Evolutionary conservation across 1,140 invertebrate genomes (phyloP).

Genomic region (Brachionus asplanchnoidis): DNA sequence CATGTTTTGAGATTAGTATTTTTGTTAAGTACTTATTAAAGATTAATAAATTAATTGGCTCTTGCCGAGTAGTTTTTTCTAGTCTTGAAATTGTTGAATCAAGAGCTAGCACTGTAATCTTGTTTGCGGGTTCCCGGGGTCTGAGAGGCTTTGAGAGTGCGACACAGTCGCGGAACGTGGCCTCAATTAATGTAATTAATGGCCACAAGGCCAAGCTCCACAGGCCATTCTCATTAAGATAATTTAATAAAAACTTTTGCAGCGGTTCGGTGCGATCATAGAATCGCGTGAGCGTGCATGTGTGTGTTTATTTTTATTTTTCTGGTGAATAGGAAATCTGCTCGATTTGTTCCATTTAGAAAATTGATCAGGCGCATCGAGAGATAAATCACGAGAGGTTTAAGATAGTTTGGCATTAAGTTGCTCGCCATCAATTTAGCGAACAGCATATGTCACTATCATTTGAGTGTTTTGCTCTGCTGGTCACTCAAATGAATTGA

Average conservation of each 20-base stretch:
- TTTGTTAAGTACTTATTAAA: constrained; percentile 18
- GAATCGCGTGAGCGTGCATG: neutral
- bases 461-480: constrained; percentile 13
- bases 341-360: neutral
- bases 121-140: neutral
- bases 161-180: neutral
- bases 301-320: neutral
- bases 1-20: neutral
- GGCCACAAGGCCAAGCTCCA: neutral
- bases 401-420: neutral
- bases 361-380: neutral
- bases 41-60: neutral
- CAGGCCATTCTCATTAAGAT: neutral
- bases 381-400: neutral
- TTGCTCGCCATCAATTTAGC: neutral
- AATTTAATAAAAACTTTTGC: neutral
- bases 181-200: neutral
- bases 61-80: neutral
- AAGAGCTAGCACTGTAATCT: too few relatives aligned
- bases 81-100: neutral
- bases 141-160: neutral
- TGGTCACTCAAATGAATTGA: neutral
- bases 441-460: constrained; percentile 16
- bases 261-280: neutral
- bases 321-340: neutral